phyloP scores from a whole-genome alignment of 92 coral and sea anemone species.

The Porites rus region DNA sequence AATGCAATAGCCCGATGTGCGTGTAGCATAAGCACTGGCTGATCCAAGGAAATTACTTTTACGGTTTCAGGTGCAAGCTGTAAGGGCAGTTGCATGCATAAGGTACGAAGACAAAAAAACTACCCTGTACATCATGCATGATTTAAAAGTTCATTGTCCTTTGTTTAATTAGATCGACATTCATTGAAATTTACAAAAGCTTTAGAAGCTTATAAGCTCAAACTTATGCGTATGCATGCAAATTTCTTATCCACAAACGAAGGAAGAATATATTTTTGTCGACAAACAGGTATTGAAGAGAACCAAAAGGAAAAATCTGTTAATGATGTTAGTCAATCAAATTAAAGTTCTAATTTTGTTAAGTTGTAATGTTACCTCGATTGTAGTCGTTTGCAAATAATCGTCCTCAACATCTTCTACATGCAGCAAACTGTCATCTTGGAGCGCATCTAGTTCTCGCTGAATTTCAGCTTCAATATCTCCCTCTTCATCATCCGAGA shows the following conservation, averaged over 20 bases:
- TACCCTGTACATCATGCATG: not conserved
- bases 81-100: not conserved
- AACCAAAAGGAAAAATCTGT: too few relatives aligned
- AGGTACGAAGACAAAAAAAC: not conserved
- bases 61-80: not conserved
- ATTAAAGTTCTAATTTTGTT: not conserved
- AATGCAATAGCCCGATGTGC: too few relatives aligned
- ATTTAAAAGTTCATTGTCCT: not conserved
- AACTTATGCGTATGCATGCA: not conserved
- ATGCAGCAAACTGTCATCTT: constrained; percentile 67
- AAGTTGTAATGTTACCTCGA: not conserved
- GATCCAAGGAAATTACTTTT: not conserved
- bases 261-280: not conserved
- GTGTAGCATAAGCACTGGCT: too few relatives aligned
- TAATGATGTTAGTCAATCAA: too few relatives aligned
- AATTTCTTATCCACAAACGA: too few relatives aligned
- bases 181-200: too few relatives aligned
- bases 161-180: not conserved
- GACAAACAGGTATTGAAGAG: not conserved
- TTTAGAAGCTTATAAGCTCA: not conserved
- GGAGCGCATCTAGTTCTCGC: constrained; percentile 90
- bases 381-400: not conserved
- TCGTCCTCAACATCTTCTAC: constrained; percentile 66
- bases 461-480: constrained; percentile 98
- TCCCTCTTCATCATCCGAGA: constrained; percentile 76